Conservation (phyloP, 2,797 vertebrate genomes). For the Sylvilagus floridanus region DNA sequence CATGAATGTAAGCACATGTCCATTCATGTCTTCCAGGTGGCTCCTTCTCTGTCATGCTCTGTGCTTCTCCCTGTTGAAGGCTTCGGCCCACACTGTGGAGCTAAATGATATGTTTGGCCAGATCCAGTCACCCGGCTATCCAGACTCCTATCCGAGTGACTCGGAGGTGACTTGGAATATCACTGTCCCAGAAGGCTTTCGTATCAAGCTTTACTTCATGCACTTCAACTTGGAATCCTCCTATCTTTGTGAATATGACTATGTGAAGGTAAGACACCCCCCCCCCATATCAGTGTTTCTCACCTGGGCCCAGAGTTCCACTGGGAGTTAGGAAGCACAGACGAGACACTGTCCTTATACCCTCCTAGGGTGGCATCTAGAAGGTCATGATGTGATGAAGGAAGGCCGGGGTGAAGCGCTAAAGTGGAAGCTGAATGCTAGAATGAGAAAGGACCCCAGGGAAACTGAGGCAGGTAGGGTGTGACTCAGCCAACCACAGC, state of each 20-base stretch:
- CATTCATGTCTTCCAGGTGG: constrained; percentile 83
- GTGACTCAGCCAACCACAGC: background rate
- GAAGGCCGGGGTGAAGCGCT: background rate
- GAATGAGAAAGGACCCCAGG: background rate
- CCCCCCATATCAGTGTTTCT: background rate
- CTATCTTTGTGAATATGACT: constrained; percentile 98
- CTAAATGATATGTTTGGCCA: constrained; percentile 92
- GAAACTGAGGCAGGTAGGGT: background rate
- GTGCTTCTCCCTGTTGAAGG: constrained; percentile 81
- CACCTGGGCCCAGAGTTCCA: background rate
- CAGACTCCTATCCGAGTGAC: constrained; percentile 94
- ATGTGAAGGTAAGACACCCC: constrained; percentile 92
- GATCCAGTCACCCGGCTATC: constrained; percentile 94
- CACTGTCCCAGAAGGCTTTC: constrained; percentile 92
- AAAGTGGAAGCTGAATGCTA: background rate
- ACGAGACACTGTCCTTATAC: background rate
- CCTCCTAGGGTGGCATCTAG: background rate
- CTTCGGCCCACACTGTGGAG: constrained; percentile 80
- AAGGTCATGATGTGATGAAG: background rate
- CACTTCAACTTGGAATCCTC: constrained; percentile 98
- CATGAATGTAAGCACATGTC: background rate
- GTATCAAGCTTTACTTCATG: constrained; percentile 95
- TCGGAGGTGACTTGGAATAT: constrained; percentile 93
- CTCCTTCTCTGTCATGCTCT: constrained; percentile 81
- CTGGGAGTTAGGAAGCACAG: background rate